Evolutionary conservation across 2,113 vertebrate species (phyloP).

Genomic region (Melanerpes aurifrons): DNA sequence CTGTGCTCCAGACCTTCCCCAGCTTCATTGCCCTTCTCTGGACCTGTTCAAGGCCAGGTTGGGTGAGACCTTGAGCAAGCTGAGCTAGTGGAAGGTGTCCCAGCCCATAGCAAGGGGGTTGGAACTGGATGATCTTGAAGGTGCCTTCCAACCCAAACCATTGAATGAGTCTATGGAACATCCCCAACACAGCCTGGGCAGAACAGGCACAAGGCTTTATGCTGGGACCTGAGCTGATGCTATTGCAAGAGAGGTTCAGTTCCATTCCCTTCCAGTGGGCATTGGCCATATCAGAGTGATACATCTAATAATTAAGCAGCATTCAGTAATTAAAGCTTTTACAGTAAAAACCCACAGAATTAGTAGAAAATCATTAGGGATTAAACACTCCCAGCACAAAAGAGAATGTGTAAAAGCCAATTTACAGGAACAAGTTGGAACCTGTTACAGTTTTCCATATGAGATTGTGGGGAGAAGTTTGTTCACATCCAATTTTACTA

Average conservation of each 20-base stretch:
- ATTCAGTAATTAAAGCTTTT: background rate
- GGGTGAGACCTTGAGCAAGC: too few relatives aligned
- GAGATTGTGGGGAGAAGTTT: background rate
- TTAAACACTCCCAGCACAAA: background rate
- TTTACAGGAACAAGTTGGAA: background rate
- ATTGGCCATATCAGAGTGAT: background rate
- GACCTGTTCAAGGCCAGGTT: too few relatives aligned
- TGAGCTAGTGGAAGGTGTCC: too few relatives aligned
- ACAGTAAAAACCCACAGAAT: background rate
- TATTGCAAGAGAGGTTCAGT: background rate
- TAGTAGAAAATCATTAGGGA: background rate
- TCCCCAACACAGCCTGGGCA: background rate
- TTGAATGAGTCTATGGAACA: too few relatives aligned
- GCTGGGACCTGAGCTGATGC: background rate
- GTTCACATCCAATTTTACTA: background rate
- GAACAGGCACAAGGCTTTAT: fast-evolving
- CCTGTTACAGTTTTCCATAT: background rate
- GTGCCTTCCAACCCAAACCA: too few relatives aligned
- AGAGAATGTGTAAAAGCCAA: background rate
- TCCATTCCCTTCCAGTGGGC: background rate
- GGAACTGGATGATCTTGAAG: too few relatives aligned
- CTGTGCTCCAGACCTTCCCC: too few relatives aligned
- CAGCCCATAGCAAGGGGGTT: too few relatives aligned
- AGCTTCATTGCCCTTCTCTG: too few relatives aligned
- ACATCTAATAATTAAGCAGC: background rate